Base-by-base conservation (phyloP, 2,888 invertebrate genomes). In the Ptychoptera contaminata region DNA sequence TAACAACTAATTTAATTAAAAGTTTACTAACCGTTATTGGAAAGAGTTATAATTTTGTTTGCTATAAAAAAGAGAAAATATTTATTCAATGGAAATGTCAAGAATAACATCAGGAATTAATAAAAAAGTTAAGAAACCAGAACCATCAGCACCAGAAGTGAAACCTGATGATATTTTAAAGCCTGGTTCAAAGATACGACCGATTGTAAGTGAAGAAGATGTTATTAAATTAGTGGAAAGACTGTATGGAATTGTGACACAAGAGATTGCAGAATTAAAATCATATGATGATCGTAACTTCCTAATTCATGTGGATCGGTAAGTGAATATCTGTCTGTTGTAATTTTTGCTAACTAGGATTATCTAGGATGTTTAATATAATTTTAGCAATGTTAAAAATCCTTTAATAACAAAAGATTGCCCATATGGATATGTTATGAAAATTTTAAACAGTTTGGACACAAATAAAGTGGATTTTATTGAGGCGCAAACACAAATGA, bases 361-460 rank as follows among this genome's bases (percentile, higher is more conserved):
- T 4, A 7, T 11, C 4, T 3, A n/a, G 4, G 9, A 3, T 9
- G 32, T 32, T 32, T 3, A 32, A 32, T 23, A 42, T 42, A 42
- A 39, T 57, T 55, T 1, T 42, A 66, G 66, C 42, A 70, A 70
- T 47, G 68, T 72, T 47, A 70, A 72, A 57, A 81, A 80, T 60
- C 73, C 76, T 0, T 56, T 78, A 15, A 72, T 77, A 47, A 64
- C 69, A 0, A 57, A 65, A 4, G 68, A 72, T 49, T 69, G 69
- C 49, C 65, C 71, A 0, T 59, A 76, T 51, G 83, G 82, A 0
- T 85, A 83, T 56, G 78, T 86, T 15, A 63, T 92, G 46, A 92
- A 92, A 70, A 75, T 92, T 41, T 70, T 86, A 53, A 92, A 92
- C 65, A 74, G 82, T 0, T 66, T 83, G 58, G 88, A 91, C 61